Base-by-base conservation (phyloP, 1,140 invertebrate genomes). In the Geopemphigus sp. region DNA sequence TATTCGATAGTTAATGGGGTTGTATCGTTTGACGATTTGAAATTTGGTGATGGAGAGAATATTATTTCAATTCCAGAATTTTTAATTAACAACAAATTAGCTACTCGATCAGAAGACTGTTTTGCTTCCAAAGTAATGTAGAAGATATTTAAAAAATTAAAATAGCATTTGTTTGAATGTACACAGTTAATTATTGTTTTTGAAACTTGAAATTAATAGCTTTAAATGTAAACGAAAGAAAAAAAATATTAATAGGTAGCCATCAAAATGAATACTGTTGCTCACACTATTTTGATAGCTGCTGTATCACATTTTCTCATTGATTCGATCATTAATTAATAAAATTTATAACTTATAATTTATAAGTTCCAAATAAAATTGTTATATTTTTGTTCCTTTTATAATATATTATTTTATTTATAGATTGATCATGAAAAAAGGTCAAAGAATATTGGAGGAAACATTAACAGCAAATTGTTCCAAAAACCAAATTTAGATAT, bases 1-100 rank as follows among this genome's bases (percentile, higher is more conserved):
- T 96, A 92, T 85, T 96, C 94, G 0, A 89, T 95, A 24, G 90
- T 93, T 0, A 87, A 93, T 72, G 89, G 89, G 50, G 86, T 93
- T 2, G 88, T 94, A 0, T 85, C 89, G 15, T 84, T 96, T 0
- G 89, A 91, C 80, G 72, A 92, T 83, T 84, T 22, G 84, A 85
- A 1, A 81, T 76, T 12, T 81, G 83, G 0, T 61, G 81, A 82
- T 8, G 26, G 24, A 29, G 24, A 29, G 19, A 11, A 54, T n/a
- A 19, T 0, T 0, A 72, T 54, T 59, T 8, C 45, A 29, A 32
- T 80, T 53, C 54, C 80, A 17, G 32, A 70, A 29, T 26, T 15
- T 3, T 50, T 81, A 1, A 32, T 59, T 29, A 45, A 57, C 1
- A 32, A 68, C 81, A 83, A 80, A 24, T 84, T 74, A 83, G 81